Evolutionary conservation across 2,113 vertebrate species (phyloP).

Genomic region (Cnemophilus loriae): DNA sequence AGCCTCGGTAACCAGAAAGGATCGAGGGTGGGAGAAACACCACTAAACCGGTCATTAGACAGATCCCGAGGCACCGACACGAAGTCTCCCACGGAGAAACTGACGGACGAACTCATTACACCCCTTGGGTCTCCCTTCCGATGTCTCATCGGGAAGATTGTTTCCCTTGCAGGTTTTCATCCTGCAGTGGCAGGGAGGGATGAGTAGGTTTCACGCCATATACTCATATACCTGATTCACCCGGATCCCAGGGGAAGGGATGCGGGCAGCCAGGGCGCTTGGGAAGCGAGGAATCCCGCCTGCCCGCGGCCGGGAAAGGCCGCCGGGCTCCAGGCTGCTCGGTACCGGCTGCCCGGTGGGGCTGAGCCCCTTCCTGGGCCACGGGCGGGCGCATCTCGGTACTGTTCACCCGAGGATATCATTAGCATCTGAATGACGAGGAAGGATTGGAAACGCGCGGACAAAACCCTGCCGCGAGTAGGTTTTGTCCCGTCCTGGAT

Average conservation of each 20-base stretch:
- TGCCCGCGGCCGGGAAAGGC: background rate
- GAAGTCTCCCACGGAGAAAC: background rate
- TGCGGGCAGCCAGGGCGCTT: background rate
- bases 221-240: background rate
- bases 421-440: background rate
- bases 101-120: background rate
- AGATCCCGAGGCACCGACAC: background rate
- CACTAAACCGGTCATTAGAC: background rate
- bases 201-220: rapidly evolving
- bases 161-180: background rate
- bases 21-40: background rate
- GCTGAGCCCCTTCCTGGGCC: background rate
- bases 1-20: background rate
- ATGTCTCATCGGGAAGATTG: background rate
- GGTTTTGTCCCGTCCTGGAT: background rate
- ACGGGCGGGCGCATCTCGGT: background rate
- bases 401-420: background rate
- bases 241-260: background rate
- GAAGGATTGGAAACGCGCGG: background rate
- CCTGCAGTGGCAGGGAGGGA: background rate
- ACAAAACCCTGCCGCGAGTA: no score
- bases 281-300: background rate
- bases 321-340: background rate
- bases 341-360: background rate
- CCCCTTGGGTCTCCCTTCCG: background rate